phyloP scores from a whole-genome alignment of 2,797 vertebrate species.

The Acridotheres tristis region DNA sequence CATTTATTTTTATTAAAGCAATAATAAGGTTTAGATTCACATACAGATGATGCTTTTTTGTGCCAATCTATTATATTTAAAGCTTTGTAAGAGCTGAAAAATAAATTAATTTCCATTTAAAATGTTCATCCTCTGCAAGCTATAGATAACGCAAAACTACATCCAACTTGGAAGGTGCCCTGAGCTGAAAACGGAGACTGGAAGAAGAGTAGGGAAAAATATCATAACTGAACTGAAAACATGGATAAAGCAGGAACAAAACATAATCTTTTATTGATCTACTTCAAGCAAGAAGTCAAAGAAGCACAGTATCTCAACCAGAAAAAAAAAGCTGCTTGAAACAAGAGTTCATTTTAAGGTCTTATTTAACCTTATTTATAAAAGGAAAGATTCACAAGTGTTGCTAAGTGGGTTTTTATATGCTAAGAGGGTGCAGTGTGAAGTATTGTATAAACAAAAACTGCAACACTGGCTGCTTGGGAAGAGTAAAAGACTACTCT shows the following conservation, averaged over 20 bases:
- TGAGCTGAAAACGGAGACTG: background rate
- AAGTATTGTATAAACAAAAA: constrained; percentile 5
- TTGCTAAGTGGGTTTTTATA: background rate
- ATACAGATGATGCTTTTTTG: background rate
- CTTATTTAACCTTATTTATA: background rate
- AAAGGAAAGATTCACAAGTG: background rate
- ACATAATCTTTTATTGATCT: background rate
- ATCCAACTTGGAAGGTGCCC: background rate
- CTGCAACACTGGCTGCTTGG: background rate
- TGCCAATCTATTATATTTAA: background rate
- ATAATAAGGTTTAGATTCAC: background rate
- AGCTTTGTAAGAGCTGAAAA: background rate
- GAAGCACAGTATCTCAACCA: background rate
- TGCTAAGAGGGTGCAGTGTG: background rate
- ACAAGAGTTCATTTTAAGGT: background rate
- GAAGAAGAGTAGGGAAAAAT: background rate
- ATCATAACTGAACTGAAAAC: background rate
- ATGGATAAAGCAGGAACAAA: background rate
- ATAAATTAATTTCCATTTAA: background rate
- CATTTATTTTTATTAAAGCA: background rate
- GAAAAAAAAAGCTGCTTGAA: constrained; percentile 13
- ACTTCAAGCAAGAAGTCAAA: background rate
- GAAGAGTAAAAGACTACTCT: background rate
- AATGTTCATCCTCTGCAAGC: background rate
- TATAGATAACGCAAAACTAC: background rate